Conservation (phyloP, 2,113 vertebrate species). For the Barnardius zonarius region DNA sequence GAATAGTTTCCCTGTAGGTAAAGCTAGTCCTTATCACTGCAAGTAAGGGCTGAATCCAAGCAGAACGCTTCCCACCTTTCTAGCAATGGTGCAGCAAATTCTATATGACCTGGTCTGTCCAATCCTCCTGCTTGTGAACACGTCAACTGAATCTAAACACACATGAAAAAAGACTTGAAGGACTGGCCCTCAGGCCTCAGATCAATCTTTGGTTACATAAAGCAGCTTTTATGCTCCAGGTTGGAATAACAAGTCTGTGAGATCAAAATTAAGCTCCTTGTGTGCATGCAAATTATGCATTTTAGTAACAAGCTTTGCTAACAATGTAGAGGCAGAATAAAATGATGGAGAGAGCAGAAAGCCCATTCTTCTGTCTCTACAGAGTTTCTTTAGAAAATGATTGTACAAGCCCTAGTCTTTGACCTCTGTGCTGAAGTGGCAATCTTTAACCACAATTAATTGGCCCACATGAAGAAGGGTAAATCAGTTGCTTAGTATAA, state of each 20-base stretch:
- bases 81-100: background rate
- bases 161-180: background rate
- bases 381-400: slow-evolving; percentile 26
- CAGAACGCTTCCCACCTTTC: background rate
- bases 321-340: background rate
- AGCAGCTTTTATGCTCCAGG: background rate
- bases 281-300: background rate
- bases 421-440: slow-evolving; percentile 11
- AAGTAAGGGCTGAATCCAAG: background rate
- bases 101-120: background rate
- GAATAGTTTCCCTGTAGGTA: background rate
- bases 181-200: background rate
- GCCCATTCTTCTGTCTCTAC: background rate
- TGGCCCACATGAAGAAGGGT: background rate
- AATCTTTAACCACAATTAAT: slow-evolving; percentile 47
- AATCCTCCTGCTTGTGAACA: background rate
- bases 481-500: background rate
- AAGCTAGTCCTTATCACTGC: background rate
- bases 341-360: slow-evolving; percentile 1
- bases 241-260: background rate
- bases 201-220: background rate
- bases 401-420: slow-evolving; percentile 32
- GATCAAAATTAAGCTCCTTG: slow-evolving; percentile 31
- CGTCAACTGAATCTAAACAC: background rate
- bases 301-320: slow-evolving; percentile 10